These are phyloP conservation scores for Acrobasis repandana DNA, from an alignment of 2,888 invertebrate species.

Conservation along the genomic window DNA sequence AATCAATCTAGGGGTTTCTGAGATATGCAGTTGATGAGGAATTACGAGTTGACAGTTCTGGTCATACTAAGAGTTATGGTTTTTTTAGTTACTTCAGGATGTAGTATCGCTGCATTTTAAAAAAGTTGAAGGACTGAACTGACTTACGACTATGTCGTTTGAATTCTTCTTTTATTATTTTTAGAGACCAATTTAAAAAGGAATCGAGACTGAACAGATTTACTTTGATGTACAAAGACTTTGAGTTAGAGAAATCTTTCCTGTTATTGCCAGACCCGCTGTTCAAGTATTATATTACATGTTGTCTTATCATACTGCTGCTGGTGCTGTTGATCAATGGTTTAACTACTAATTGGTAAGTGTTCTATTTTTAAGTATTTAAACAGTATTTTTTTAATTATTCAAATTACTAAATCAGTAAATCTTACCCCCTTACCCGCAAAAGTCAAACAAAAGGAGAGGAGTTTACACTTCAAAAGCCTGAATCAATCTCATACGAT, in stretches of 20 bases:
- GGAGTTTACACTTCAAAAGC: too few species aligned
- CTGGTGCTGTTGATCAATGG: slow-evolving; percentile 65
- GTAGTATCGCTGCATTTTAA: too few species aligned
- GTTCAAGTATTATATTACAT: slow-evolving; percentile 88
- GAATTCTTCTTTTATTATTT: slow-evolving; percentile 3
- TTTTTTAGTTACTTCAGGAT: too few species aligned
- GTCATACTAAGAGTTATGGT: too few species aligned
- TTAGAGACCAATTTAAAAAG: slow-evolving; percentile 77
- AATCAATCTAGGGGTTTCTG: too few species aligned
- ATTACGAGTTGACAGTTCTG: too few species aligned
- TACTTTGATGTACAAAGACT: slow-evolving; percentile 73
- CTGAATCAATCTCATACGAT: too few species aligned
- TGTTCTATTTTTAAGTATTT: slow-evolving; percentile 1
- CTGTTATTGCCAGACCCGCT: slow-evolving; percentile 90
- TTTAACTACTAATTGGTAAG: slow-evolving; percentile 70
- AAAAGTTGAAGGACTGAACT: too few species aligned
- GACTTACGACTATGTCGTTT: too few species aligned
- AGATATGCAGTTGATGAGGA: too few species aligned
- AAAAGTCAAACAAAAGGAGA: too few species aligned
- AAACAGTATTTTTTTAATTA: not conserved
- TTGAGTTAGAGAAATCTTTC: slow-evolving; percentile 88
- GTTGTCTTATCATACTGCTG: slow-evolving; percentile 63
- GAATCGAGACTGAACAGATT: slow-evolving; percentile 81
- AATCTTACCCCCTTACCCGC: too few species aligned
- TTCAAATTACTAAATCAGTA: not conserved